A percentile compares a stretch with the other conserved stretches of the same genome.
Conservation (phyloP, 2,888 invertebrate genomes). For the Liopterus haemorrhoidalis region DNA sequence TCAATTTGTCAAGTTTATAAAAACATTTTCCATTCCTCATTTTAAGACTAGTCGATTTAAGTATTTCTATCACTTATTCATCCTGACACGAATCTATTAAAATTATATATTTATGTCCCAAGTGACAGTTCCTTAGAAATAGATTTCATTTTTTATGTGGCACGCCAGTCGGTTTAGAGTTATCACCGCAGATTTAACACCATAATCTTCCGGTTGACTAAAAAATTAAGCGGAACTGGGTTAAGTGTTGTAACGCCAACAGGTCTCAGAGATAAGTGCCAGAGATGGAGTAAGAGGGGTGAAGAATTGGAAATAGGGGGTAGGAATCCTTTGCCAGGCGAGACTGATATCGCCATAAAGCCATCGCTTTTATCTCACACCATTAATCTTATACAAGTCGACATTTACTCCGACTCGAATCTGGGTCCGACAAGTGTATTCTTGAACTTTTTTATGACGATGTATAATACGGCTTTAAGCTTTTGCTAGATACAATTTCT, state of each 20-base stretch:
- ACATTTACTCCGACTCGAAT: slow-evolving; percentile 33
- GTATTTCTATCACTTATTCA: too few relatives aligned
- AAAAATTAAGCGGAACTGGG: slow-evolving; percentile 20
- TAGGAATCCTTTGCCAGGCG: too few relatives aligned
- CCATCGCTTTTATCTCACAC: slow-evolving; percentile 39
- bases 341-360: slow-evolving; percentile 38
- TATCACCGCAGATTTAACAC: slow-evolving; percentile 1
- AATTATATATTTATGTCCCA: too few relatives aligned
- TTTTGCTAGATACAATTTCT: too few relatives aligned
- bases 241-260: slow-evolving; percentile 34
- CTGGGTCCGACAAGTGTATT: slow-evolving; percentile 34
- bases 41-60: too few relatives aligned
- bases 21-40: too few relatives aligned
- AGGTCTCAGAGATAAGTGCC: slow-evolving; percentile 32
- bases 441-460: slow-evolving; percentile 26
- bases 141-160: too few relatives aligned
- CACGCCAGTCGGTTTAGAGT: too few relatives aligned
- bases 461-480: slow-evolving; percentile 20
- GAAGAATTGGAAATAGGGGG: too few relatives aligned
- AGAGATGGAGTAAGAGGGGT: slow-evolving; percentile 10
- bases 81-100: too few relatives aligned
- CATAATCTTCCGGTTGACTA: slow-evolving; percentile 9
- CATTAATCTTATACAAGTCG: slow-evolving; percentile 39
- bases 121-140: too few relatives aligned
- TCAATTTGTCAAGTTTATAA: too few relatives aligned